Percentiles rank a stretch among this genome's conserved stretches.
phyloP scores from a whole-genome alignment of 2,797 vertebrate genomes.

The Pangasius sanitwongsei region DNA sequence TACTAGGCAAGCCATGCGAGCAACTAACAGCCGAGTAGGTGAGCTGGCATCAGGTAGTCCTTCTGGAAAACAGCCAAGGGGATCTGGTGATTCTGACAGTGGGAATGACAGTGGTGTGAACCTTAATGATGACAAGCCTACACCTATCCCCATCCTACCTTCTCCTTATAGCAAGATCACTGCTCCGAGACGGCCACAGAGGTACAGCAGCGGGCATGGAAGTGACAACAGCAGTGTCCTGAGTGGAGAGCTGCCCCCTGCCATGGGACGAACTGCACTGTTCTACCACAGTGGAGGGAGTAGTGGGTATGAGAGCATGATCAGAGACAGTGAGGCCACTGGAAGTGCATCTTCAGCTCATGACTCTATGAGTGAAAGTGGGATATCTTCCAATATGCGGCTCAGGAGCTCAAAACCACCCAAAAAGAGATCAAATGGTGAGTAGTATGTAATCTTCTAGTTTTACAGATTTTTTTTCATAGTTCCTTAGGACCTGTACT shows the following conservation, averaged over 20 bases:
- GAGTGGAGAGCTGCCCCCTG: slow-evolving; percentile 93
- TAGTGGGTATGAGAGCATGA: slow-evolving; percentile 97
- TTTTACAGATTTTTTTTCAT: not conserved
- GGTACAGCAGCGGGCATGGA: slow-evolving; percentile 95
- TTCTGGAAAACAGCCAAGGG: slow-evolving; percentile 81
- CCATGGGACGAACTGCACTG: slow-evolving; percentile 94
- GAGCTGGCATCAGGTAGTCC: slow-evolving; percentile 82
- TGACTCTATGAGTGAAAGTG: slow-evolving; percentile 95
- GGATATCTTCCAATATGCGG: slow-evolving; percentile 86
- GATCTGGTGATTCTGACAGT: slow-evolving; percentile 87
- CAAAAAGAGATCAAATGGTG: slow-evolving; percentile 91
- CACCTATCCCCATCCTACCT: slow-evolving; percentile 80
- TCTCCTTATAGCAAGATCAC: slow-evolving; percentile 99
- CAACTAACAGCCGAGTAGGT: slow-evolving; percentile 90
- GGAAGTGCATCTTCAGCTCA: slow-evolving; percentile 95
- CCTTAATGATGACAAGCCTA: slow-evolving; percentile 71
- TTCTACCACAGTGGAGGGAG: slow-evolving; percentile 97
- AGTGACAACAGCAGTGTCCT: slow-evolving; percentile 98
- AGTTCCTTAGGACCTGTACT: too few relatives aligned
- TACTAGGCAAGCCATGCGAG: slow-evolving; percentile 94
- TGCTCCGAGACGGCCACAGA: slow-evolving; percentile 90
- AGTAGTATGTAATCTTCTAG: slow-evolving; percentile 67
- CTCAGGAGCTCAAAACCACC: slow-evolving; percentile 88
- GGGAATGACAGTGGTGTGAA: slow-evolving; percentile 94
- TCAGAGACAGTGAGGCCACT: slow-evolving; percentile 95